Percentiles rank a stretch among this genome's conserved stretches.
Evolutionary conservation across 2,113 vertebrate species (phyloP).

Genomic region (Kryptolebias marmoratus): DNA sequence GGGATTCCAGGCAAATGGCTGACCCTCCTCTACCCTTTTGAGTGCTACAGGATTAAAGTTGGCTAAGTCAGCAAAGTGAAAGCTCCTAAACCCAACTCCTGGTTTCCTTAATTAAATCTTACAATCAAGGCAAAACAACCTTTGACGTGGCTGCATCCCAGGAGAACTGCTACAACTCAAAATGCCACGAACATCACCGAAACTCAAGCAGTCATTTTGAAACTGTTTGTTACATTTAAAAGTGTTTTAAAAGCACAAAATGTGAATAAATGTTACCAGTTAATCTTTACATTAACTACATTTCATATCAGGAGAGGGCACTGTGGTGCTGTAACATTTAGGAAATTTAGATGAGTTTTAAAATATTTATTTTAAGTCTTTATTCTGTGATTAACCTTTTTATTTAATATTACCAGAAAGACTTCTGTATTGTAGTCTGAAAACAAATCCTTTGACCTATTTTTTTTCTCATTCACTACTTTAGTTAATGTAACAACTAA

Average conservation of each 20-base stretch:
- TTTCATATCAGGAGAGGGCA: not conserved
- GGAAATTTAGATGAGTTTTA: too few species aligned
- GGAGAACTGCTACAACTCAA: slow-evolving; percentile 48
- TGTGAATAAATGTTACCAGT: not conserved
- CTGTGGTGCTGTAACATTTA: too few species aligned
- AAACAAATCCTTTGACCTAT: too few species aligned
- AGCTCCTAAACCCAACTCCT: slow-evolving; percentile 63
- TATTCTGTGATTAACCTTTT: too few species aligned
- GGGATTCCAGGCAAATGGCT: slow-evolving; percentile 62
- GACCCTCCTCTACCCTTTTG: slow-evolving; percentile 57
- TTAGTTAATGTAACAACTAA: not conserved
- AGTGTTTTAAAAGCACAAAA: not conserved
- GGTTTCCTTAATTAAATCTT: slow-evolving; percentile 73
- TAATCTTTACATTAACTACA: not conserved
- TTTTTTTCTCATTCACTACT: not conserved
- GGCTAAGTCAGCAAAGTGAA: slow-evolving; percentile 65
- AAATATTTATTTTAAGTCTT: too few species aligned
- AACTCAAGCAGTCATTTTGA: not conserved
- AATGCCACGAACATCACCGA: slow-evolving; percentile 17
- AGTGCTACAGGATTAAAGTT: slow-evolving; percentile 71
- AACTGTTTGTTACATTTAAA: not conserved
- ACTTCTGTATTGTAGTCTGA: too few species aligned
- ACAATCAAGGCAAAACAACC: slow-evolving; percentile 64
- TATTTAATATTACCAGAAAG: too few species aligned
- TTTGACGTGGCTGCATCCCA: slow-evolving; percentile 49